Conservation (phyloP, 2,797 vertebrate species). For the Pseudocheirus occidentalis region DNA sequence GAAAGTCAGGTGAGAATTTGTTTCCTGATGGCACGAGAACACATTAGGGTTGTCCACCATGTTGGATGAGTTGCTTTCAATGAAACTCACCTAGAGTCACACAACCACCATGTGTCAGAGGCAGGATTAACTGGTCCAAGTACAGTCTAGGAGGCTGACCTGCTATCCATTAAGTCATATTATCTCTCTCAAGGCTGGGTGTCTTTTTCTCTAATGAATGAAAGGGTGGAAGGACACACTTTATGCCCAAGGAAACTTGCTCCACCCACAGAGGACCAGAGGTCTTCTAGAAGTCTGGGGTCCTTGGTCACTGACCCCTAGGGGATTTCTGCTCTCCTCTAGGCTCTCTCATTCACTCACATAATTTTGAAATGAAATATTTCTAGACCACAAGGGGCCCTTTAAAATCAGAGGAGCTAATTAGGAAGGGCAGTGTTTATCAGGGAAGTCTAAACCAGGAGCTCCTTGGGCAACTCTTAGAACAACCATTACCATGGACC, state of each 20-base stretch:
- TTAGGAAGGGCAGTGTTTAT: too few species aligned
- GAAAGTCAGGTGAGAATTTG: neutral
- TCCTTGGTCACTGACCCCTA: too few species aligned
- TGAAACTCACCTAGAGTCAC: neutral
- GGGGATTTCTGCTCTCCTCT: neutral
- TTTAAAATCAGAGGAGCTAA: too few species aligned
- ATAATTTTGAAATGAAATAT: neutral
- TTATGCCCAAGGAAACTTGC: neutral
- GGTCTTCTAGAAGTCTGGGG: neutral
- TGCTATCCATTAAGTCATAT: neutral
- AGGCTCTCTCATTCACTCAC: neutral
- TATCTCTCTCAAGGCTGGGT: neutral
- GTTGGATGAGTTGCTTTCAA: neutral
- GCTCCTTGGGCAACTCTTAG: too few species aligned
- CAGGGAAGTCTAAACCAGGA: too few species aligned
- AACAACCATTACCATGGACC: too few species aligned
- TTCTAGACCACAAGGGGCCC: too few species aligned
- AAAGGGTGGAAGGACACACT: neutral
- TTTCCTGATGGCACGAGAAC: neutral
- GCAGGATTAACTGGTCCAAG: neutral
- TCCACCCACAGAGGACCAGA: neutral
- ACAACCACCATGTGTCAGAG: neutral
- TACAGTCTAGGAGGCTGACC: neutral
- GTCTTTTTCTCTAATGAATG: neutral
- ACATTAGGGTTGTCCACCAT: neutral